Evolutionary conservation across 1,140 invertebrate genomes (phyloP).

Genomic region (Theocolax elegans): DNA sequence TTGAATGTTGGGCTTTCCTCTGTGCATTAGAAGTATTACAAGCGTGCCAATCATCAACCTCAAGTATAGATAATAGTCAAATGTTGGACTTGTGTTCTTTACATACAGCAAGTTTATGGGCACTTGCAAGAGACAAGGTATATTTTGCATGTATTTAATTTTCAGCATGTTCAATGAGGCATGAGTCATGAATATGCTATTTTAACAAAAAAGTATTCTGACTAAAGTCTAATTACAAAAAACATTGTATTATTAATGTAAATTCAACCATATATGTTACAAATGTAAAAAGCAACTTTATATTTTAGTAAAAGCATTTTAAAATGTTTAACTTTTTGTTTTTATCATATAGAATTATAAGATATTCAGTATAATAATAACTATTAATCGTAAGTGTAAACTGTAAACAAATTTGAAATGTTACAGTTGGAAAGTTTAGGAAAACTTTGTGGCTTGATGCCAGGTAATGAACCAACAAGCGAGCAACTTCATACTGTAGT

Average conservation of each 20-base stretch:
- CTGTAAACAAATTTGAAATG: too few species aligned
- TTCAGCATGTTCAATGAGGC: not conserved
- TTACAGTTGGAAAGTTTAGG: slow-evolving; percentile 85
- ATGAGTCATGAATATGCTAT: not conserved
- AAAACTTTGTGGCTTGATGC: slow-evolving; percentile 90
- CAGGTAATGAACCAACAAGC: slow-evolving; percentile 83
- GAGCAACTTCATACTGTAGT: slow-evolving; percentile 91
- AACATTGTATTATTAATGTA: too few species aligned
- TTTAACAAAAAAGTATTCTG: not conserved
- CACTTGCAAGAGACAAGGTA: slow-evolving; percentile 93
- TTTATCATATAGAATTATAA: too few species aligned
- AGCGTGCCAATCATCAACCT: slow-evolving; percentile 75
- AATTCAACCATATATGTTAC: too few species aligned
- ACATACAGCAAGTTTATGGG: slow-evolving; percentile 90
- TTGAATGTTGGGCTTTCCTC: slow-evolving; percentile 93
- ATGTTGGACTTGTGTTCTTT: slow-evolving; percentile 79
- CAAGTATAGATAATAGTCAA: slow-evolving; percentile 74
- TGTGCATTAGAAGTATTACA: slow-evolving; percentile 90
- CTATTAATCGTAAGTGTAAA: too few species aligned
- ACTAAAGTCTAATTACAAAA: too few species aligned
- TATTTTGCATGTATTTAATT: not conserved
- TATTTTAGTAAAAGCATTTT: too few species aligned
- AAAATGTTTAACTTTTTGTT: too few species aligned
- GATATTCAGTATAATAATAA: too few species aligned
- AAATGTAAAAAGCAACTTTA: too few species aligned